Percentiles rank a stretch among this genome's conserved stretches.
Evolutionary conservation across 1,140 invertebrate genomes (phyloP).

Genomic region (Hycleus phaleratus): DNA sequence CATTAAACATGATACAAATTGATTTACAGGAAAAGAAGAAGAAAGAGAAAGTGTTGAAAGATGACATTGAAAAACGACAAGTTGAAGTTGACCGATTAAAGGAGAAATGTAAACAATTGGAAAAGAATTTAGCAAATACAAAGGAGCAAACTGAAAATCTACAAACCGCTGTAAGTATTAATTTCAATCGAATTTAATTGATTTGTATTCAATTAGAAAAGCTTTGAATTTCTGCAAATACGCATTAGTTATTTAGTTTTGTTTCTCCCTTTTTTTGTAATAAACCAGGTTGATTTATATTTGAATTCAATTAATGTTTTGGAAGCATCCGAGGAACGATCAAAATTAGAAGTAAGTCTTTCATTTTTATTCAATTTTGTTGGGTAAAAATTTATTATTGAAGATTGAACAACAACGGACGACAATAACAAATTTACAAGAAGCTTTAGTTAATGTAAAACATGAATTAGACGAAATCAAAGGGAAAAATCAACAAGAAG

Average conservation of each 20-base stretch:
- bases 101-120: slow-evolving; percentile 14
- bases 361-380: not conserved
- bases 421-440: slow-evolving; percentile 34
- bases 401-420: slow-evolving; percentile 33
- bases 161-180: slow-evolving; percentile 31
- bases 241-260: not conserved
- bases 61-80: slow-evolving; percentile 9
- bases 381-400: not conserved
- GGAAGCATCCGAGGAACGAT: slow-evolving; percentile 30
- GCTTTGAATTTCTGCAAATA: not conserved
- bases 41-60: slow-evolving; percentile 26
- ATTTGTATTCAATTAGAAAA: not conserved
- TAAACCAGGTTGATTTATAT: slow-evolving; percentile 33
- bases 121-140: slow-evolving; percentile 23
- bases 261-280: slow-evolving; percentile 9
- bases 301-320: slow-evolving; percentile 32
- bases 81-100: slow-evolving; percentile 21
- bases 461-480: slow-evolving; percentile 32
- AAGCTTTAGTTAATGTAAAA: slow-evolving; percentile 31
- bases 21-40: slow-evolving; percentile 25
- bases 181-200: not conserved
- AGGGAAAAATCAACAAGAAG: slow-evolving; percentile 30
- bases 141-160: slow-evolving; percentile 31
- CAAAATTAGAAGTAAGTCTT: slow-evolving; percentile 30
- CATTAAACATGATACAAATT: slow-evolving; percentile 20